Evolutionary conservation across 2,797 vertebrate genomes (phyloP), one percentile per base, ranked within the genome.

Genomic region (Ceyx erithaca): DNA sequence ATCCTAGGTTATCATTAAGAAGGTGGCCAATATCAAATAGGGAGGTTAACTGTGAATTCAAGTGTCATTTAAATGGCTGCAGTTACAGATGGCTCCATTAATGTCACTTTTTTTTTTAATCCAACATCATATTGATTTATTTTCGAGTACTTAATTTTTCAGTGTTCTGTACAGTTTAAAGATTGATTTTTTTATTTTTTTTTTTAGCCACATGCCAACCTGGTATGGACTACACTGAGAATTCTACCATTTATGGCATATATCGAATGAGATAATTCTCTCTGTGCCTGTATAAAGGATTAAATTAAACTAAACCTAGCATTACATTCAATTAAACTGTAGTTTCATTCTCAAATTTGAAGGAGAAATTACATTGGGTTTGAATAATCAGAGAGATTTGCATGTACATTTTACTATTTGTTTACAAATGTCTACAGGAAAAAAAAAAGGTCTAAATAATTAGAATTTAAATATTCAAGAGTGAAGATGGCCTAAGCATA

Each of bases 131-230:
- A 77, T 45, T 43, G 54, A 80, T 90, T 87, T 75, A 84, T 78
- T 85, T 89, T 73, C 12, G 93, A 91, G 52, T 31, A 54, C 37
- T 57, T 90, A 51, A n/a, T 71, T 89, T 89, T 92, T 78, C 71
- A 92, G 21, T 54, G n/a, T 71, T 87, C 54, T 79, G 7, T 72
- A 9, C 18, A 17, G 25, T 30, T 82, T 48, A 79, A 62, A 80
- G 48, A 81, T 79, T 19, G 16, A 35, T 35, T 35, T 35, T 35
- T 35, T 35, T 35, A 12, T 5, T 13, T 37, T 37, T 37, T 68
- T 75, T 86, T 63, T 84, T 58, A 92, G 35, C 57, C 40, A 33
- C 54, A 17, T 94, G 58, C 68, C 41, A 57, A 30, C 55, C 20
- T 41, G 33, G 6, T 83, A 6, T 7, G 31, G 59, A 41, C 46